A percentile compares a stretch with the other conserved stretches of the same genome.
phyloP scores from a whole-genome alignment of 2,113 vertebrate genomes.

The Sphyrna mokarran region DNA sequence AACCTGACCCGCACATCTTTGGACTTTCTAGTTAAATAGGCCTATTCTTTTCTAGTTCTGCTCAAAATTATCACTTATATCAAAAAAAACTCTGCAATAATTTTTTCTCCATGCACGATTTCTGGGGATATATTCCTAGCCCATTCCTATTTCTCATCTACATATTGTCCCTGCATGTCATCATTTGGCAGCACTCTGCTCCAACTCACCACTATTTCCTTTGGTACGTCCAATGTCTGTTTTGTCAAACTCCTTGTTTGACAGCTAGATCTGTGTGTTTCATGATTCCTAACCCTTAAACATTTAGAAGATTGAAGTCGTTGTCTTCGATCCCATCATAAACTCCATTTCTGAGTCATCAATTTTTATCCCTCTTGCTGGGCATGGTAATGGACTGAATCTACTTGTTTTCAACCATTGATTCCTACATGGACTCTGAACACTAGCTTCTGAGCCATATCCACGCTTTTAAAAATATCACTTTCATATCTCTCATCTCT shows the following conservation, averaged over 20 bases:
- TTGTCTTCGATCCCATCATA: background rate
- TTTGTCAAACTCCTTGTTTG: background rate
- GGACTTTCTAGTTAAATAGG: background rate
- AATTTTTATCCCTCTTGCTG: too few relatives aligned
- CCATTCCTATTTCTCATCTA: background rate
- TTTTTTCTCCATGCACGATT: background rate
- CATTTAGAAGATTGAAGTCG: background rate
- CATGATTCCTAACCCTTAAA: background rate
- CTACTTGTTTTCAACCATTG: too few relatives aligned
- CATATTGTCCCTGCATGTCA: background rate
- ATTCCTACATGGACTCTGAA: background rate
- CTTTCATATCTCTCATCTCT: background rate
- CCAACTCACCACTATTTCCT: background rate
- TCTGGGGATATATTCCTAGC: background rate
- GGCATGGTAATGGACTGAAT: too few relatives aligned
- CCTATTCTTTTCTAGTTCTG: background rate
- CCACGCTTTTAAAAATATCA: background rate
- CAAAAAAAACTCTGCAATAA: background rate
- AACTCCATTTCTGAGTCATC: background rate
- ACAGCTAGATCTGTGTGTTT: background rate
- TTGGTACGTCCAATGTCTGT: background rate
- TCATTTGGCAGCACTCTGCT: background rate
- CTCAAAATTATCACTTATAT: background rate
- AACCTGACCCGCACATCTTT: too few relatives aligned
- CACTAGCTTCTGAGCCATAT: background rate